Evolutionary conservation across 2,888 invertebrate genomes (phyloP).

Genomic region (Gerris lacustris): DNA sequence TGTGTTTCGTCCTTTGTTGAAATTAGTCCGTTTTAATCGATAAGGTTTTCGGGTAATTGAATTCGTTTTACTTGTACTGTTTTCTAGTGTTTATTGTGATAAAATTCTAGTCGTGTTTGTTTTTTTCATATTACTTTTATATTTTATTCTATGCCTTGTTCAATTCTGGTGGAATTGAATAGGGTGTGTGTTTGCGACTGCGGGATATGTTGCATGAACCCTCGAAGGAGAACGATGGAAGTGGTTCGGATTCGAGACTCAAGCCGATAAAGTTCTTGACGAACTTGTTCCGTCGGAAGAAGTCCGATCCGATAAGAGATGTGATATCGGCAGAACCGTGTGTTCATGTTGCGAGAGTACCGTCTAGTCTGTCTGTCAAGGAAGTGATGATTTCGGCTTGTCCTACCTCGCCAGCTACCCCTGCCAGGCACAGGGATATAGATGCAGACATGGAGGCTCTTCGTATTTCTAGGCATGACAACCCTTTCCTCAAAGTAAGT

Average conservation of each 20-base stretch:
- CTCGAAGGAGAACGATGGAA: slow-evolving; percentile 24
- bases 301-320: slow-evolving; percentile 6
- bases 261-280: slow-evolving; percentile 28
- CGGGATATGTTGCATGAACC: slow-evolving; percentile 26
- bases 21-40: too few species aligned
- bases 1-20: too few species aligned
- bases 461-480: slow-evolving; percentile 67
- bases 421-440: slow-evolving; percentile 61
- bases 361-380: slow-evolving; percentile 40
- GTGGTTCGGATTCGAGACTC: slow-evolving; percentile 25
- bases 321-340: background rate
- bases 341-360: slow-evolving; percentile 37
- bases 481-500: slow-evolving; percentile 64
- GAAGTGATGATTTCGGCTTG: slow-evolving; percentile 36
- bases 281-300: slow-evolving; percentile 28
- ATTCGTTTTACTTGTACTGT: too few species aligned
- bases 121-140: too few species aligned
- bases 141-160: too few species aligned
- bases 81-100: too few species aligned
- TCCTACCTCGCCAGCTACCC: slow-evolving; percentile 46
- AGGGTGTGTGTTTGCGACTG: too few species aligned
- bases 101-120: too few species aligned
- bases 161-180: too few species aligned
- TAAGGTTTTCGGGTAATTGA: too few species aligned
- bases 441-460: slow-evolving; percentile 76